These are phyloP conservation scores for Luehdorfia chinensis DNA, from an alignment of 1,140 invertebrate genomes.

Conservation along the genomic window DNA sequence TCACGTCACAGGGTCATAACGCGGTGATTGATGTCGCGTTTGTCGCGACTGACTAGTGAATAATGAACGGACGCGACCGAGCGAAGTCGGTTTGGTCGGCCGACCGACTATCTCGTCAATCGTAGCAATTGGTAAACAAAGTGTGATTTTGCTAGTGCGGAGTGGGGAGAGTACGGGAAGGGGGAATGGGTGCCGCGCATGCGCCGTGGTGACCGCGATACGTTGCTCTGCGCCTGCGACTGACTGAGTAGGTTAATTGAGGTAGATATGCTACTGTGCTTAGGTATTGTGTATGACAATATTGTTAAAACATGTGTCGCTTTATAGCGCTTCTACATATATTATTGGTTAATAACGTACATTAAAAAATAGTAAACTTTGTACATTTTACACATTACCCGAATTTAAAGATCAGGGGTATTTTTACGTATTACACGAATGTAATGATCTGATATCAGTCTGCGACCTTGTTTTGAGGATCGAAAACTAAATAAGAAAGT, in stretches of 20 bases:
- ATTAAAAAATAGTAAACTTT: too few species aligned
- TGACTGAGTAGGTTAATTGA: constrained; percentile 20
- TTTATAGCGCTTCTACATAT: not conserved
- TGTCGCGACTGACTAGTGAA: constrained; percentile 55
- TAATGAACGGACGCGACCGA: constrained; percentile 46
- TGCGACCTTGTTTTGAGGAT: too few species aligned
- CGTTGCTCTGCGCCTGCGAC: constrained; percentile 48
- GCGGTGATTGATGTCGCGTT: constrained; percentile 57
- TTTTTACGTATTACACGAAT: too few species aligned
- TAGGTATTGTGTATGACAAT: not conserved
- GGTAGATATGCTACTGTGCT: not conserved
- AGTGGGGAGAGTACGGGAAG: constrained; percentile 51
- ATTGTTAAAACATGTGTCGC: constrained; percentile 1
- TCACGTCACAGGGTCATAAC: constrained; percentile 70
- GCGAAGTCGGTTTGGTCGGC: constrained; percentile 55
- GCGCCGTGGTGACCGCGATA: constrained; percentile 42
- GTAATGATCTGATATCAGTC: too few species aligned
- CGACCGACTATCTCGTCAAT: constrained; percentile 64
- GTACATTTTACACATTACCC: too few species aligned
- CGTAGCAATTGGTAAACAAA: constrained; percentile 73
- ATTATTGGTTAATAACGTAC: not conserved
- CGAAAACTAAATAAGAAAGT: too few species aligned
- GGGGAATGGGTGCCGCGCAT: constrained; percentile 42
- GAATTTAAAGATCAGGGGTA: too few species aligned
- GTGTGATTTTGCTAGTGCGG: constrained; percentile 52